Base-by-base conservation (phyloP, 2,888 invertebrate genomes). In the Hesperia comma region DNA sequence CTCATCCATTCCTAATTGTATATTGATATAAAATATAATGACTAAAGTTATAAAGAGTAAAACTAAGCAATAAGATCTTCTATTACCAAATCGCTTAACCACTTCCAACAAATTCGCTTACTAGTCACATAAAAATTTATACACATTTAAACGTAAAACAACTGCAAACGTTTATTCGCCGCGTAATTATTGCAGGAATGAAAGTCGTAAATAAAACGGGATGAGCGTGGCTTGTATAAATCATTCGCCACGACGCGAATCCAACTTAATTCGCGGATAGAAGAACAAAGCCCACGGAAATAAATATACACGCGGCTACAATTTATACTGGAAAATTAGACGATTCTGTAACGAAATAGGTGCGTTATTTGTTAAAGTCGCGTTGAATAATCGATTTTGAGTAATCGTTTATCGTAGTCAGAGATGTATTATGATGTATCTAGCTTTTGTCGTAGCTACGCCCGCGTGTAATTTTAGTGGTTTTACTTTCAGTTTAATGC, bases 141-240 rank as follows among this genome's bases (percentile, higher is more conserved):
- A 49, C 6, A 12, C 14, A 14, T 26, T 21, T 14, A 51, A 26
- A 21, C 5, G 51, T 51, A 51, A 51, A 26, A 26, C 6, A 14
- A 51, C 40, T 58, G 41, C 40, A 40, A 57, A 58, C 64, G 43
- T 61, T 87, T 87, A 86, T 83, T 82, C 82, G 80, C 79, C 79
- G 85, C 85, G 86, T 90, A 91, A 92, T 92, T 91, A 91, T 90
- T 88, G 86, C 82, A 83, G 82, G 82, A 84, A 83, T 83, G 85
- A 79, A 80, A 79, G 80, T 82, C 90, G 90, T 92, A 92, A 92
- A 92, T 91, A 90, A 91, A 89, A 72, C 80, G 82, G 92, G 90
- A 90, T 91, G 87, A 90, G 83, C 87, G 83, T 81, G 83, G 86
- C 86, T 87, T 87, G 84, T 90, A 88, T 92, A 92, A 92, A 92